A percentile compares a stretch with the other conserved stretches of the same genome.
Evolutionary conservation across 2,888 invertebrate genomes (phyloP).

Genomic region (Lasioglossum morio): DNA sequence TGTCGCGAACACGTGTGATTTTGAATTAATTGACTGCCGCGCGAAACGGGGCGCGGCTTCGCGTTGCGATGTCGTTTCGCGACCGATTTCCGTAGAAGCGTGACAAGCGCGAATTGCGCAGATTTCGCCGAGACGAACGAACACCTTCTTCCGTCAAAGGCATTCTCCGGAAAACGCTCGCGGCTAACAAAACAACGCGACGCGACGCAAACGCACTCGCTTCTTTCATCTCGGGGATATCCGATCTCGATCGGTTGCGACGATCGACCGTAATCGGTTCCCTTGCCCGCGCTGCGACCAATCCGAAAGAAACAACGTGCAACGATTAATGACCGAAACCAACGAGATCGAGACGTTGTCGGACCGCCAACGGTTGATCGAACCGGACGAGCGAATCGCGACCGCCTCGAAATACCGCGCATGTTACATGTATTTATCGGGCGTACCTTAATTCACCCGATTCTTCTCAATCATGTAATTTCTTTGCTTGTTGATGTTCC

Average conservation of each 20-base stretch:
- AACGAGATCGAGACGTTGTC: background rate
- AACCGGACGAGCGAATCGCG: background rate
- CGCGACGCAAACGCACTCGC: conserved; percentile 13
- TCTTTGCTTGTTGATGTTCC: conserved; percentile 9
- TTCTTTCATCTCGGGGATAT: background rate
- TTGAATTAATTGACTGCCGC: conserved; percentile 68
- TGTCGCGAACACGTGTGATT: conserved; percentile 54
- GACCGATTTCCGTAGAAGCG: background rate
- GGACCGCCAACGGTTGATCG: background rate
- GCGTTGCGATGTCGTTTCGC: background rate
- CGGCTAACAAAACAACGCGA: background rate
- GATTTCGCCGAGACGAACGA: background rate
- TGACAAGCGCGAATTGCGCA: background rate
- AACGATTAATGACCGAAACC: conserved; percentile 19
- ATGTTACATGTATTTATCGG: conserved; percentile 18
- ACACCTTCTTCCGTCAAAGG: background rate
- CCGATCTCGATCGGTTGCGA: background rate
- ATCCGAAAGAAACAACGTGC: background rate
- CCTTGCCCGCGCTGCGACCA: background rate
- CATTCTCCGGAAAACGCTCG: background rate
- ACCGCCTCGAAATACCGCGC: conserved; percentile 2
- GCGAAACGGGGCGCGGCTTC: conserved; percentile 36
- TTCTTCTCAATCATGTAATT: conserved; percentile 29
- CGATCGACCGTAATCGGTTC: conserved; percentile 31
- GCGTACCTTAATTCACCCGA: conserved; percentile 28